Conservation (phyloP, 1,140 invertebrate genomes). For the Lerema accius region DNA sequence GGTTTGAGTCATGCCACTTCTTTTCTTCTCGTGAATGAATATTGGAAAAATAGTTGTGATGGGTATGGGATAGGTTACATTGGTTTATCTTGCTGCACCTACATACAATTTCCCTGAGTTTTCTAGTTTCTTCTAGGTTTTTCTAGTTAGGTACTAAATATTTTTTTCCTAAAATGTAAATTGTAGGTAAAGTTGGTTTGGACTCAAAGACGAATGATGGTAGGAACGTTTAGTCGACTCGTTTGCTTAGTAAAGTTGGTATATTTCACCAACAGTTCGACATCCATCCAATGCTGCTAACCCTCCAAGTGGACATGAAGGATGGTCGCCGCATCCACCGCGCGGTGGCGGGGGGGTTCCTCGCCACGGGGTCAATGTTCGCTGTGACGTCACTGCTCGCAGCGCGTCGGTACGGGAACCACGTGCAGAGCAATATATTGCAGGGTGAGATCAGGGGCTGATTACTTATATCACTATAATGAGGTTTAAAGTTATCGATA, state of each 20-base stretch:
- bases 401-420: constrained; percentile 84
- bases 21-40: too few relatives aligned
- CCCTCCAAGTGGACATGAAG: constrained; percentile 91
- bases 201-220: too few relatives aligned
- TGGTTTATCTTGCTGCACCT: too few relatives aligned
- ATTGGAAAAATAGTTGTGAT: too few relatives aligned
- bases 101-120: too few relatives aligned
- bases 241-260: neutral
- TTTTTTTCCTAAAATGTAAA: too few relatives aligned
- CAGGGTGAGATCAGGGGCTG: constrained; percentile 60
- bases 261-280: constrained; percentile 85
- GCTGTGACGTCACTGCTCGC: constrained; percentile 85
- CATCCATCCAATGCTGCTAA: constrained; percentile 90
- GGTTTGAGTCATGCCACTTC: too few relatives aligned
- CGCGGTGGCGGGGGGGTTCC: constrained; percentile 86
- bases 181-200: too few relatives aligned
- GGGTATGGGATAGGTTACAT: too few relatives aligned
- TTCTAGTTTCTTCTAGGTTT: too few relatives aligned
- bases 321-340: constrained; percentile 85
- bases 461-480: neutral
- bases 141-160: neutral
- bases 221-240: too few relatives aligned
- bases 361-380: constrained; percentile 85
- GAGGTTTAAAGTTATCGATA: too few relatives aligned
- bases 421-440: constrained; percentile 79